Evolutionary conservation across 2,113 vertebrate genomes (phyloP).

Genomic region (Tor tambroides): DNA sequence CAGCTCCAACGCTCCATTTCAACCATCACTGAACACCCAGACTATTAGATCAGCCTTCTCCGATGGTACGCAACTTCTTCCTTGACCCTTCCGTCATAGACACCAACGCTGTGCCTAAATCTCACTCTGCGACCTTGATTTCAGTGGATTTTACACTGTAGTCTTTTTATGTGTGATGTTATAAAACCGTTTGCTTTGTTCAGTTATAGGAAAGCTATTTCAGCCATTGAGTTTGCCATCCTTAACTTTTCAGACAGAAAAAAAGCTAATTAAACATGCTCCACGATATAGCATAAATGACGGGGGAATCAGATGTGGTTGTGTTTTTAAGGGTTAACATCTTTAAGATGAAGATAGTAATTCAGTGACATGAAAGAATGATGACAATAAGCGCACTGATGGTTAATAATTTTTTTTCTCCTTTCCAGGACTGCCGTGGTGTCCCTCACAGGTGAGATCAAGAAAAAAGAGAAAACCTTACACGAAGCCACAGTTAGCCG

Average conservation of each 20-base stretch:
- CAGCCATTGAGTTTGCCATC: background rate
- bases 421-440: slow-evolving; percentile 86
- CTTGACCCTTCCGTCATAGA: slow-evolving; percentile 28
- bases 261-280: too few species aligned
- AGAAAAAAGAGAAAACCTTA: slow-evolving; percentile 96
- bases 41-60: slow-evolving; percentile 84
- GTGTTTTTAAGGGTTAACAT: background rate
- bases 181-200: background rate
- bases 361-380: background rate
- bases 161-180: background rate
- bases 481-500: slow-evolving; percentile 90
- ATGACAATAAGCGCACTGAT: too few species aligned
- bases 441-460: slow-evolving; percentile 83
- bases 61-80: slow-evolving; percentile 81
- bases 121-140: background rate
- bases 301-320: background rate
- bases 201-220: background rate
- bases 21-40: slow-evolving; percentile 78
- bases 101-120: background rate
- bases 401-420: background rate
- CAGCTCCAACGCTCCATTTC: slow-evolving; percentile 83
- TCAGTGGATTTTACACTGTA: background rate
- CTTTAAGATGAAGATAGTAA: background rate
- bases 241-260: background rate
- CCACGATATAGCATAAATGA: background rate